Base-by-base conservation (phyloP, 2,113 vertebrate genomes). In the Gasterosteus aculeatus region DNA sequence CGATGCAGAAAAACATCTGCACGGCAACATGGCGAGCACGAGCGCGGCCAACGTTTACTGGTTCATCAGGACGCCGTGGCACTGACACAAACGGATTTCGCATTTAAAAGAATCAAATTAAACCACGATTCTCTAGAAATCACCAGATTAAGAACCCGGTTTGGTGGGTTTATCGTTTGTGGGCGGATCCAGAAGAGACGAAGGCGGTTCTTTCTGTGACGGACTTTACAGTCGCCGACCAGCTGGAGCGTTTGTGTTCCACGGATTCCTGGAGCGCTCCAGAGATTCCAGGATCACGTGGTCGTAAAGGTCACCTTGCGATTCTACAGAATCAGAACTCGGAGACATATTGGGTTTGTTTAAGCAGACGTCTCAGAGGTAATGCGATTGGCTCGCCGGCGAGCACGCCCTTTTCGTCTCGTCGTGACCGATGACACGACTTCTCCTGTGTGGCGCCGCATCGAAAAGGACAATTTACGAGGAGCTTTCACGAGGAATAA, bases 271-370 rank as follows among this genome's bases (percentile, higher is more conserved):
- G n/a, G 41, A 70, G 16, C 22, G 22, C 22, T 26, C 22, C 22
- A 26, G 22, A 39, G 31, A 46, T 38, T 3, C 11, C 18, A 19
- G 35, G 35, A 58, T 47, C 63, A 7, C 59, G 6, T 4, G 33
- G n/a, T 8, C 10, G 33, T 51, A 38, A 11, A 10, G 15, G 41
- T 19, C 16, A 7, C 35, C 19, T 49, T 31, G 1, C 70, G 46
- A 56, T 47, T 61, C 69, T 4, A 14, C 49, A 72, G 62, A 85
- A 78, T 66, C 59, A 26, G 78, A 67, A 42, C 1, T 19, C 33
- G 33, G 9, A 61, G 33, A 65, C 44, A 65, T 31, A 83, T 81
- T 81, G 51, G 69, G 83, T 87, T 77, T 39, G 53, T 35, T 78
- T 7, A 68, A 73, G 64, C 1, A 29, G 63, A 29, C 41, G 10